Evolutionary conservation across 2,888 invertebrate genomes (phyloP).

Genomic region (Drosophila falleni): DNA sequence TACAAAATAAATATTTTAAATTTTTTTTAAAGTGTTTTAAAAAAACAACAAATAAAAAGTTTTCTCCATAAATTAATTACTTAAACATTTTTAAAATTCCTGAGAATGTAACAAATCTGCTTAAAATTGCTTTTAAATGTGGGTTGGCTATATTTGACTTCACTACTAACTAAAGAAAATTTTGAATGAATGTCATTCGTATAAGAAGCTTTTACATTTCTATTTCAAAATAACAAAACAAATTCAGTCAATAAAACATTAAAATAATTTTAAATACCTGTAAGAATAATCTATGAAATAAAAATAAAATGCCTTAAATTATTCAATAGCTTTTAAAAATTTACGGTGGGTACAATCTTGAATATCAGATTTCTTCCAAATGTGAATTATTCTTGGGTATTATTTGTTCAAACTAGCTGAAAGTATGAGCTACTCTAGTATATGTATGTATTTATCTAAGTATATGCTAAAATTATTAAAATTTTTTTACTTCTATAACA

Average conservation of each 20-base stretch:
- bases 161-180: too few relatives aligned
- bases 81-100: not conserved
- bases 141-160: too few relatives aligned
- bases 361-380: not conserved
- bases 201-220: too few relatives aligned
- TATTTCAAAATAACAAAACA: too few relatives aligned
- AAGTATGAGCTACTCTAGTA: not conserved
- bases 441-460: not conserved
- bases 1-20: too few relatives aligned
- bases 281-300: too few relatives aligned
- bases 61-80: not conserved
- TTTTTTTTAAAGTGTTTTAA: too few relatives aligned
- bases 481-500: not conserved
- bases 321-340: not conserved
- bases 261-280: too few relatives aligned
- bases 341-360: not conserved
- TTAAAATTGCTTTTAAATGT: too few relatives aligned
- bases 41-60: not conserved
- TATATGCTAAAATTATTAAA: not conserved
- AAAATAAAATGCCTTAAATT: not conserved
- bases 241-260: too few relatives aligned
- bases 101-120: not conserved
- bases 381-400: not conserved
- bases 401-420: slow-evolving; percentile 22
- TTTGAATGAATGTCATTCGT: too few relatives aligned